Conservation (phyloP, 2,113 vertebrate genomes). For the Centrocercus urophasianus region DNA sequence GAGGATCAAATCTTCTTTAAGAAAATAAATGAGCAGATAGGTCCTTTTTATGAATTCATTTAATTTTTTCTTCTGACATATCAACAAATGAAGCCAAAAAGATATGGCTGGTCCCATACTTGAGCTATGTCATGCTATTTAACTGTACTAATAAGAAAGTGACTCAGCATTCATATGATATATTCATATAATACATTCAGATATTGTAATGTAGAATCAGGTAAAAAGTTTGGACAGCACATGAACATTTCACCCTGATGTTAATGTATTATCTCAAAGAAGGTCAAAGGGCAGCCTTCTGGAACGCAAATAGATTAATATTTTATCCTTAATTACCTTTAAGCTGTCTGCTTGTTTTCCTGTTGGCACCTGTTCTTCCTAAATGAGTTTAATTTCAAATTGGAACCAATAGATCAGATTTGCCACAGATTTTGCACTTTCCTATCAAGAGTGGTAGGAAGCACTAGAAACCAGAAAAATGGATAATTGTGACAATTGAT, state of each 20-base stretch:
- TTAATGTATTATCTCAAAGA: slow-evolving; percentile 23
- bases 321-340: background rate
- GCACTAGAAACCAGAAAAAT: background rate
- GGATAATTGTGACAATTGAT: background rate
- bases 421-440: background rate
- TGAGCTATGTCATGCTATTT: background rate
- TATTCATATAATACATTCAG: too few relatives aligned
- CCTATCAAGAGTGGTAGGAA: background rate
- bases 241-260: background rate
- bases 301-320: background rate
- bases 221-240: background rate
- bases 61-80: background rate
- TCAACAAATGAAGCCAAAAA: background rate
- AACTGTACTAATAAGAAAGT: background rate
- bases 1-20: background rate
- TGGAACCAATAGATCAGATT: background rate
- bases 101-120: background rate
- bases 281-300: slow-evolving; percentile 21
- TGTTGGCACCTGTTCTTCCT: background rate
- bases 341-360: background rate
- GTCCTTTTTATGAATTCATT: background rate
- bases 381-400: background rate
- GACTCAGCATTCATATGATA: background rate
- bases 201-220: background rate
- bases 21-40: background rate